Evolutionary conservation across 2,113 vertebrate genomes (phyloP).

Genomic region (Amblyornis subalaris): DNA sequence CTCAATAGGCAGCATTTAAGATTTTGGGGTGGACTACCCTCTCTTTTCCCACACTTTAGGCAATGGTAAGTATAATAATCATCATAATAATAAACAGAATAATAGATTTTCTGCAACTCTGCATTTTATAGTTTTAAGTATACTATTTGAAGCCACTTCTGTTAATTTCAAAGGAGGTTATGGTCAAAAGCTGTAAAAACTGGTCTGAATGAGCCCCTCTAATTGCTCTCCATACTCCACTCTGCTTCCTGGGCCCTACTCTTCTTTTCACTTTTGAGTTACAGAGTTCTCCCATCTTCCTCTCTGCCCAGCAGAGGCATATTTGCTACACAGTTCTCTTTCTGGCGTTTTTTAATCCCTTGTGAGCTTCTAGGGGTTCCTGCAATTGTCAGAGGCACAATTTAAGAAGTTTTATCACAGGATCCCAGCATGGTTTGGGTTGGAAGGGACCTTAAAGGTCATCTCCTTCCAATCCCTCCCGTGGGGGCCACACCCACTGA

Average conservation of each 20-base stretch:
- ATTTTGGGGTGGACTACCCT: background rate
- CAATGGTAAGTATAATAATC: background rate
- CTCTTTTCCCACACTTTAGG: background rate
- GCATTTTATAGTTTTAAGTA: background rate
- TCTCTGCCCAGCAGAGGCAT: fast-evolving
- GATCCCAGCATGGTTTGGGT: background rate
- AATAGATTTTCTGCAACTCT: background rate
- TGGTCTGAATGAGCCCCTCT: background rate
- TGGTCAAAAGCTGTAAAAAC: background rate
- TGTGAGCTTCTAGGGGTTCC: background rate
- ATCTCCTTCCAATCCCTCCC: background rate
- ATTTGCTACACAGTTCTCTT: background rate
- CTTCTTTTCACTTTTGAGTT: background rate
- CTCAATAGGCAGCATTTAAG: background rate
- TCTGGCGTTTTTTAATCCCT: background rate
- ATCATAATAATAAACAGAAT: background rate
- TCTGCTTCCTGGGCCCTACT: background rate
- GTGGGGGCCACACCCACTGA: background rate
- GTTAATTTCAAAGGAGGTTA: background rate
- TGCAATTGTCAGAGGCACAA: background rate
- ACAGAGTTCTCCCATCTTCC: too few species aligned
- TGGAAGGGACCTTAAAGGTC: background rate
- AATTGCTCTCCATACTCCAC: background rate
- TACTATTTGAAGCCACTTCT: background rate
- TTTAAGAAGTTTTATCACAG: background rate